A percentile compares a stretch with the other conserved stretches of the same genome.
phyloP scores from a whole-genome alignment of 2,113 vertebrate genomes.

The Rhizomys pruinosus region DNA sequence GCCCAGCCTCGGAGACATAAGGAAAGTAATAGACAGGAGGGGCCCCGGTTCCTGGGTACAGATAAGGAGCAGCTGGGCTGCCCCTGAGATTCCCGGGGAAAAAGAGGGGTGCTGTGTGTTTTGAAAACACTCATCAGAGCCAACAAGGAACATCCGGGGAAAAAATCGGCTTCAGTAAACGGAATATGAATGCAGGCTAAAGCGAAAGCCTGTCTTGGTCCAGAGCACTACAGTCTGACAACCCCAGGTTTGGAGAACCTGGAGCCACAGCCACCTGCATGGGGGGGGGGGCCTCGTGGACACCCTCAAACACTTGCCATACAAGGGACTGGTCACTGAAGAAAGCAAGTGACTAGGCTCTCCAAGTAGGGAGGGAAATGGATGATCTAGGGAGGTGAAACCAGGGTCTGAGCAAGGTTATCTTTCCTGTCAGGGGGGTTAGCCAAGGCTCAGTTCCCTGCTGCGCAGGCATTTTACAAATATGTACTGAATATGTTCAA shows the following conservation, averaged over 20 bases:
- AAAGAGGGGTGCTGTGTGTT: background rate
- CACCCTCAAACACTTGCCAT: accelerated
- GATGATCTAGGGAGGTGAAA: accelerated
- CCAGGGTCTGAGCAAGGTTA: accelerated
- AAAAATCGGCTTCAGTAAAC: background rate
- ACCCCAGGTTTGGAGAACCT: accelerated
- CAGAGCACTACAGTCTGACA: accelerated
- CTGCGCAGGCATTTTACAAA: too few relatives aligned
- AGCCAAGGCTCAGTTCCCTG: accelerated
- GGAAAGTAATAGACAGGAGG: background rate
- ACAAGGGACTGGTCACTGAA: accelerated
- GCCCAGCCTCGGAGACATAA: too few relatives aligned
- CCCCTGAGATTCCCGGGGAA: accelerated
- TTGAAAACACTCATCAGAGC: background rate
- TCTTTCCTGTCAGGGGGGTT: accelerated
- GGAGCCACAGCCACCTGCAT: background rate
- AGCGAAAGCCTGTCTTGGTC: too few relatives aligned
- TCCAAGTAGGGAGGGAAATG: accelerated
- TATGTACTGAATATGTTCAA: background rate
- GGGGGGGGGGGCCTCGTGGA: too few relatives aligned
- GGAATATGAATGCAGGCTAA: background rate
- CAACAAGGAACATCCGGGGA: background rate
- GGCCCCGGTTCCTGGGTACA: accelerated
- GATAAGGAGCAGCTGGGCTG: accelerated
- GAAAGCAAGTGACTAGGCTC: accelerated